A percentile compares a stretch with the other conserved stretches of the same genome.
These are phyloP conservation scores for Anomalospiza imberbis DNA, from an alignment of 2,797 vertebrate genomes.

Conservation along the genomic window DNA sequence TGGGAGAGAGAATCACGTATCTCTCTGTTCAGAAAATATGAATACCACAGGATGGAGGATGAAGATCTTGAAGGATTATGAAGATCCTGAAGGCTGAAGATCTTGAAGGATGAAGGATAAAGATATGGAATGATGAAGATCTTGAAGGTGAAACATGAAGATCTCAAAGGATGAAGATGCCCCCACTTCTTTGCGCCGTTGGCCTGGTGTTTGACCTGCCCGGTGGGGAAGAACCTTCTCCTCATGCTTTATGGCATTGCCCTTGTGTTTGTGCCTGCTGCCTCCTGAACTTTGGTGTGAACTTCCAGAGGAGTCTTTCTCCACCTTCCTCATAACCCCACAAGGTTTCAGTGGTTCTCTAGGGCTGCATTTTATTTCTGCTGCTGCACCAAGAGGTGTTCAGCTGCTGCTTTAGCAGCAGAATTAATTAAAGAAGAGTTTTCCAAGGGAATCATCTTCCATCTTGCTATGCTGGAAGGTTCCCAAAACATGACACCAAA, in stretches of 20 bases:
- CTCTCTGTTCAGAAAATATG: no score
- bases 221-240: background rate
- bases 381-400: background rate
- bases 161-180: background rate
- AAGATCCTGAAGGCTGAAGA: background rate
- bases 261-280: background rate
- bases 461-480: background rate
- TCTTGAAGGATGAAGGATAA: background rate
- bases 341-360: background rate
- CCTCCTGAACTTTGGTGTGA: background rate
- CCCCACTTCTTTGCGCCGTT: fast-evolving
- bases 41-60: background rate
- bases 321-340: background rate
- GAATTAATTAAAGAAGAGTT: background rate
- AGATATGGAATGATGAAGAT: background rate
- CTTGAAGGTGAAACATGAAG: background rate
- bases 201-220: background rate
- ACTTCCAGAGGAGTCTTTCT: background rate
- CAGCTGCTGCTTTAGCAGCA: background rate
- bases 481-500: background rate
- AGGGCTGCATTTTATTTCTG: background rate
- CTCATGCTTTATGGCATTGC: background rate
- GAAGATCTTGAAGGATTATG: background rate
- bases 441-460: background rate
- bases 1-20: no score